Evolutionary conservation across 2,888 invertebrate species (phyloP), one percentile per base, ranked within the genome.

Genomic region (Julus scanicus): DNA sequence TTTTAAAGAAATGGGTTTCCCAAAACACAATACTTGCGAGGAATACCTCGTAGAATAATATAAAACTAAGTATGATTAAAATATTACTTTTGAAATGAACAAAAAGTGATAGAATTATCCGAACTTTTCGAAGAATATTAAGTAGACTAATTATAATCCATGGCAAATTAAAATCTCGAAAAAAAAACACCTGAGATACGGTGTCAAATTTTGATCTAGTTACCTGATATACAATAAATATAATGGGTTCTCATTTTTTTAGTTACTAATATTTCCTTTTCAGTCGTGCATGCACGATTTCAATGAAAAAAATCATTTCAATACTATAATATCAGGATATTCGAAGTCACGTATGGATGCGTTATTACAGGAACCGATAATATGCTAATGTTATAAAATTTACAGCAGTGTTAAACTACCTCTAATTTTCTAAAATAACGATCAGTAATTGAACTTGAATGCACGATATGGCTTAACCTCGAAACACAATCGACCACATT

Each of bases 391-490:
- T n/a, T 63, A 63, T n/a, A 63, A n/a, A 63, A 63, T 1, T n/a
- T 17, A n/a, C 4, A 8, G 11, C 71, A 71, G 29, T 13, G 71
- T 11, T 71, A 15, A 53, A 53, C 15, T 15, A 53, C 17, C 53
- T 53, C 17, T 29, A 29, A 71, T 29, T 29, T 9, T 29, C 29
- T 29, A 2, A 2, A 71, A 71, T 71, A 29, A 71, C n/a, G 71
- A 29, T 71, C 71, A 71, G 29, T 71, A 71, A 71, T 71, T 71
- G 71, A 71, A 71, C 71, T 71, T 71, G 29, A 29, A 29, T 71
- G 11, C 29, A 71, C 71, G 71, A 11, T 29, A 29, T 71, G 71
- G 71, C 11, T 71, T 13, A 29, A 71, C 29, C 29, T 29, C 71
- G 71, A 29, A 71, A 71, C 11, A 71, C 8, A 71, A 71, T 71